phyloP scores from a whole-genome alignment of 2,797 vertebrate species.

The Leuciscus waleckii region DNA sequence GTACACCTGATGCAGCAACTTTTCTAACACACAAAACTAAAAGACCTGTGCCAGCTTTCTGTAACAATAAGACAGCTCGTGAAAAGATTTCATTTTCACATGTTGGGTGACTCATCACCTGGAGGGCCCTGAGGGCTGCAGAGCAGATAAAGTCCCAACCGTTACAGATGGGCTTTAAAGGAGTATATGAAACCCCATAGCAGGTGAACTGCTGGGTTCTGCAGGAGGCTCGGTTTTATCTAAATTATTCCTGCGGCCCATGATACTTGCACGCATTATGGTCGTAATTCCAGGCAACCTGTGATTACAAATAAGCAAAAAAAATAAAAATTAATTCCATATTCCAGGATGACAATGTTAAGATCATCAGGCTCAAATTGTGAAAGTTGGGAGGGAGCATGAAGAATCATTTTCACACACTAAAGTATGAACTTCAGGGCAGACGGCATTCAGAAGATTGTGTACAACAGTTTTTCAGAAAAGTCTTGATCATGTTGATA shows the following conservation, averaged over 20 bases:
- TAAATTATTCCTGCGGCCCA: constrained; percentile 67
- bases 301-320: background rate
- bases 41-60: constrained; percentile 16
- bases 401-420: too few species aligned
- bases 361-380: too few species aligned
- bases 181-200: constrained; percentile 64
- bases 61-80: constrained; percentile 25
- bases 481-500: background rate
- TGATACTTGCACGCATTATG: background rate
- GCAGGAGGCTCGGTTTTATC: constrained; percentile 75
- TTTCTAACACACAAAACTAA: constrained; percentile 15
- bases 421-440: background rate
- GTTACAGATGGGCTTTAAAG: constrained; percentile 62
- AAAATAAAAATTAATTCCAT: background rate
- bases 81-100: constrained; percentile 47
- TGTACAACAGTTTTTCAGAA: background rate
- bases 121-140: constrained; percentile 9
- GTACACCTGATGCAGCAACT: constrained; percentile 21
- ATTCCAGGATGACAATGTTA: too few species aligned
- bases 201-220: constrained; percentile 66
- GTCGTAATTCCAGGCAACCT: background rate
- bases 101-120: constrained; percentile 52
- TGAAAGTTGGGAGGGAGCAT: too few species aligned
- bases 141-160: constrained; percentile 46
- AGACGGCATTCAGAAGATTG: background rate